Conservation (phyloP, 23 tunicate species). For the Halocynthia roretzi region DNA sequence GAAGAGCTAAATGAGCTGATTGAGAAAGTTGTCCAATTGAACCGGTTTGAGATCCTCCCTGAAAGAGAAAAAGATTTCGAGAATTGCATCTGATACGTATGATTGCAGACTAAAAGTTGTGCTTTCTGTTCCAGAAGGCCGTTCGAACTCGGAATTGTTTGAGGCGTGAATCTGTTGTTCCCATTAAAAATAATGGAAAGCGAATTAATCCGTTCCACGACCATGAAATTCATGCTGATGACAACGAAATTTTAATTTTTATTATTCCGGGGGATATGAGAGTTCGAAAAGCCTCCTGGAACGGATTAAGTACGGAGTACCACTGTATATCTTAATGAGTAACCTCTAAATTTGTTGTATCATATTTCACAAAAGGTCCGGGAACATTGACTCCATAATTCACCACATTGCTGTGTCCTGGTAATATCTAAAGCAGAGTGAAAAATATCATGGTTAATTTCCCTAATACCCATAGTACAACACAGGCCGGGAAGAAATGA, state of each 20-base stretch:
- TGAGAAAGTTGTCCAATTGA: conserved; percentile 61
- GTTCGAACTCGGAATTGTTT: not conserved
- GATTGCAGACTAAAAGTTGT: not conserved
- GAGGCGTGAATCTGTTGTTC: not conserved
- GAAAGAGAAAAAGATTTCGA: not conserved
- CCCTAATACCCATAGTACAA: not conserved
- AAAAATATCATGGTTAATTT: not conserved
- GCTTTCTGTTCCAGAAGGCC: too few species aligned
- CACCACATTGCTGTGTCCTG: conserved; percentile 21
- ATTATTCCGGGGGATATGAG: too few species aligned
- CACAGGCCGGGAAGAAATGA: too few species aligned
- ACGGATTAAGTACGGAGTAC: too few species aligned
- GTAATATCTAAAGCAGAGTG: not conserved
- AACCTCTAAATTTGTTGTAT: conserved; percentile 43
- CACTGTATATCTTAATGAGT: not conserved
- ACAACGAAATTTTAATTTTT: not conserved
- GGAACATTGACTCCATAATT: conserved; percentile 25
- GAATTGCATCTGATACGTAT: not conserved
- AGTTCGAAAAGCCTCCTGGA: not conserved
- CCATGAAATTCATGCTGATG: too few species aligned
- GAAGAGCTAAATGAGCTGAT: conserved; percentile 49
- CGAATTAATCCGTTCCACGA: too few species aligned
- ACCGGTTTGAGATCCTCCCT: conserved; percentile 52
- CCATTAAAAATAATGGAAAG: not conserved
- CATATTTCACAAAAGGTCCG: conserved; percentile 39